Evolutionary conservation across 2,888 invertebrate species (phyloP).

Genomic region (Microplitis manilae): DNA sequence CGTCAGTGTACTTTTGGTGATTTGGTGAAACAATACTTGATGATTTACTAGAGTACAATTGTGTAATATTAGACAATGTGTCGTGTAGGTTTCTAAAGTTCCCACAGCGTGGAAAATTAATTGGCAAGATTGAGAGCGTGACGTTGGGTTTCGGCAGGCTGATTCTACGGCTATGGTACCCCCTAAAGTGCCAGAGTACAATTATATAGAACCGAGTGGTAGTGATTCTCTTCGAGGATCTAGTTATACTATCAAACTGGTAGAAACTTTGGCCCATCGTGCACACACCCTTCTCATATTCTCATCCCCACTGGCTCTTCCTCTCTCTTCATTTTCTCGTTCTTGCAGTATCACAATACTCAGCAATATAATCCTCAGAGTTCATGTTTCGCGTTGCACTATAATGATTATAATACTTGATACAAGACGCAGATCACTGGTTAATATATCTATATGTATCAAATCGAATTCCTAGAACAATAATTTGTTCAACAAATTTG

Average conservation of each 20-base stretch:
- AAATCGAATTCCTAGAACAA: neutral
- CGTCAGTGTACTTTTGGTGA: no score
- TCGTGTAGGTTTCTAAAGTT: constrained; percentile 5
- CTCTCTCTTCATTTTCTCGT: neutral
- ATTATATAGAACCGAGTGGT: constrained; percentile 24
- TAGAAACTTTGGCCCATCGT: constrained; percentile 22
- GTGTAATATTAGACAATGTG: neutral
- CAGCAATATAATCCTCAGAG: constrained; percentile 22
- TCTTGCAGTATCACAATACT: constrained; percentile 7
- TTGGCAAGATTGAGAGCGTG: constrained; percentile 17
- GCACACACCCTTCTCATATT: neutral
- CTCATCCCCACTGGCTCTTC: constrained; percentile 5
- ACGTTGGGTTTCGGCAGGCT: constrained; percentile 19
- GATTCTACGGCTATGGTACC: constrained; percentile 18
- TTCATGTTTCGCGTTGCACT: constrained; percentile 19
- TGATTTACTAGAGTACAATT: neutral
- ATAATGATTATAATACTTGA: neutral
- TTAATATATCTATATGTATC: neutral
- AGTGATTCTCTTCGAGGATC: constrained; percentile 22
- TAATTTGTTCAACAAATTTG: neutral
- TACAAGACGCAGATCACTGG: neutral
- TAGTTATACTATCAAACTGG: neutral
- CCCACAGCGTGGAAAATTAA: constrained; percentile 20
- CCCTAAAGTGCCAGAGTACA: constrained; percentile 14
- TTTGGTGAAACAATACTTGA: neutral